Base-by-base conservation (phyloP, 2,888 invertebrate species). In the Sericinus montela region DNA sequence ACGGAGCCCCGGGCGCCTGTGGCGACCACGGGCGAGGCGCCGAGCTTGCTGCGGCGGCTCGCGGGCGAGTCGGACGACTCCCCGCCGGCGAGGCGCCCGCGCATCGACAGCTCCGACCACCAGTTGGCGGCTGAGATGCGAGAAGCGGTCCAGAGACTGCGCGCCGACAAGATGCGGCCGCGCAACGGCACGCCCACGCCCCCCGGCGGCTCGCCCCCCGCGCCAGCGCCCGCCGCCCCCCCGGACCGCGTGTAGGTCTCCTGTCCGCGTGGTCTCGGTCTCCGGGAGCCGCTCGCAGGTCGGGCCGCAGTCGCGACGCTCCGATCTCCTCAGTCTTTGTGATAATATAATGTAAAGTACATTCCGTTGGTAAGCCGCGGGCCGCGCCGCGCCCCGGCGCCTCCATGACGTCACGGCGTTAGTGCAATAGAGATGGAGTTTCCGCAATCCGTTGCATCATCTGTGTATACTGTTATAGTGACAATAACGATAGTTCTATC, bases 21-120 rank as follows among this genome's bases (percentile, higher is more conserved):
- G 49, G 58, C 67, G 28, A 34, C 59, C 25, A 39, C 59, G 56
- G 39, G 55, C 53, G 7, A 72, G 91, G 93, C 77, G 91, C 93
- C 57, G 89, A 92, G 66, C 90, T 92, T 78, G 80, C 92, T 67
- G 92, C 93, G 94, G 59, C 92, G 94, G 63, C 93, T 94, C 62
- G 90, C 94, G 56, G 94, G 93, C 52, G 56, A 93, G 92, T 62
- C 92, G 29, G 93, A 92, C 4, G 91, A 92, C 30, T 69, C 63
- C 62, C 87, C 87, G 57, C 85, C 86, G 51, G 80, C 75, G 52
- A 67, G 82, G 5, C 75, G 84, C 11, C 83, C 89, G 59, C 92
- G 89, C 61, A 89, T 89, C 44, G 85, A 79, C 91, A 91, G 74
- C 91, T 69, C 78, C 10, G 85, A 80, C 64, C 74, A 77, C 51